Evolutionary conservation across 2,888 invertebrate species (phyloP).

Genomic region (Lithophane ornitopus): DNA sequence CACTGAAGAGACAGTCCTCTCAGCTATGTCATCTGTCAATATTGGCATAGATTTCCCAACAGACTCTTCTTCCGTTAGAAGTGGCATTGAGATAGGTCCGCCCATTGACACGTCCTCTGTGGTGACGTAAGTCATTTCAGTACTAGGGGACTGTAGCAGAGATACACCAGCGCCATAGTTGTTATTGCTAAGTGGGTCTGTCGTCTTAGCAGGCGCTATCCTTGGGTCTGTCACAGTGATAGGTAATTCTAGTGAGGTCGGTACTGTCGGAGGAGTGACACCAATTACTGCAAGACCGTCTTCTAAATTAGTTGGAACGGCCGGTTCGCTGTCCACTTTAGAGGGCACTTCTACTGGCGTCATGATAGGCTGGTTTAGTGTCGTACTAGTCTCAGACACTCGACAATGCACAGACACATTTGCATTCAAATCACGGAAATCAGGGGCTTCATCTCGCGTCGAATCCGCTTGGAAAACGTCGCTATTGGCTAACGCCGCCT

Average conservation of each 20-base stretch:
- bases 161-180: constrained; percentile 76
- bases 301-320: constrained; percentile 84
- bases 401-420: constrained; percentile 90
- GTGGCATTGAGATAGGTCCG: constrained; percentile 91
- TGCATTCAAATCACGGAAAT: constrained; percentile 91
- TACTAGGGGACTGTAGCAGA: constrained; percentile 79
- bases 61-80: constrained; percentile 89
- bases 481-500: constrained; percentile 94
- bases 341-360: constrained; percentile 94
- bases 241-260: constrained; percentile 93
- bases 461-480: constrained; percentile 92
- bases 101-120: constrained; percentile 77
- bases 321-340: constrained; percentile 81
- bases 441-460: constrained; percentile 90
- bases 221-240: constrained; percentile 94
- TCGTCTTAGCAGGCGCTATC: constrained; percentile 90
- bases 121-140: constrained; percentile 80
- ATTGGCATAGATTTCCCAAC: constrained; percentile 86
- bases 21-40: constrained; percentile 82
- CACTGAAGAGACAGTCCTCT: constrained; percentile 77
- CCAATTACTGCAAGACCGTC: constrained; percentile 91
- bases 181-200: constrained; percentile 81
- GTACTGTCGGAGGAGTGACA: constrained; percentile 90
- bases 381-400: constrained; percentile 94
- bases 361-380: constrained; percentile 95